Percentiles rank a stretch among this genome's conserved stretches.
Conservation (phyloP, 2,888 invertebrate genomes). For the Urechis unicinctus region DNA sequence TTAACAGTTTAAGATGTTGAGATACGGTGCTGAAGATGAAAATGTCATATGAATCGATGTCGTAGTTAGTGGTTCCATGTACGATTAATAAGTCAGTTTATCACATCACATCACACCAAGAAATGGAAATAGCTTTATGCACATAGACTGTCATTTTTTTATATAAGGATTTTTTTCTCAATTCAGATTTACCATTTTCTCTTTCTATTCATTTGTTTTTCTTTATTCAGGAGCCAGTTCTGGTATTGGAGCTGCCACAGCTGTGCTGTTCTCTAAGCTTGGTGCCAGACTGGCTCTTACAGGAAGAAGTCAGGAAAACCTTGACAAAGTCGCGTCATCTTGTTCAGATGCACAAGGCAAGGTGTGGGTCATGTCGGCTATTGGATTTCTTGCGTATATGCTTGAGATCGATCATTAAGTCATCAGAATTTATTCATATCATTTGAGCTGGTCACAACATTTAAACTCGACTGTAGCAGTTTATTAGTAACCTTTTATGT, state of each 20-base stretch:
- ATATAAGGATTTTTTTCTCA: too few relatives aligned
- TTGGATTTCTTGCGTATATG: neutral
- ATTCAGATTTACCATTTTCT: too few relatives aligned
- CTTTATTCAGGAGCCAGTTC: slow-evolving; percentile 41
- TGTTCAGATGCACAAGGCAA: slow-evolving; percentile 25
- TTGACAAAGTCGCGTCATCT: slow-evolving; percentile 30
- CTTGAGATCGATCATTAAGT: too few relatives aligned
- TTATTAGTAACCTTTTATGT: neutral
- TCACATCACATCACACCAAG: too few relatives aligned
- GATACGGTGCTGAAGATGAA: too few relatives aligned
- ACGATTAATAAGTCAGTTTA: too few relatives aligned
- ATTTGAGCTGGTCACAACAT: neutral
- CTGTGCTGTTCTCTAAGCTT: slow-evolving; percentile 40
- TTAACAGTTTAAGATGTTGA: too few relatives aligned
- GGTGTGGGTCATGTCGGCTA: too few relatives aligned
- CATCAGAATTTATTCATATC: neutral
- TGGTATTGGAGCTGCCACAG: slow-evolving; percentile 48
- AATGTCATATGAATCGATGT: too few relatives aligned
- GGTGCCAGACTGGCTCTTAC: slow-evolving; percentile 43
- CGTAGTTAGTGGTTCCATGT: too few relatives aligned
- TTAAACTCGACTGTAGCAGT: neutral
- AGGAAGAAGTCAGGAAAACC: slow-evolving; percentile 41
- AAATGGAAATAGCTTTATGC: too few relatives aligned
- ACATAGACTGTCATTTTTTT: too few relatives aligned
- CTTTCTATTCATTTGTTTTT: neutral